phyloP scores from a whole-genome alignment of 1,140 invertebrate genomes.

The Teleopsis dalmanni region DNA sequence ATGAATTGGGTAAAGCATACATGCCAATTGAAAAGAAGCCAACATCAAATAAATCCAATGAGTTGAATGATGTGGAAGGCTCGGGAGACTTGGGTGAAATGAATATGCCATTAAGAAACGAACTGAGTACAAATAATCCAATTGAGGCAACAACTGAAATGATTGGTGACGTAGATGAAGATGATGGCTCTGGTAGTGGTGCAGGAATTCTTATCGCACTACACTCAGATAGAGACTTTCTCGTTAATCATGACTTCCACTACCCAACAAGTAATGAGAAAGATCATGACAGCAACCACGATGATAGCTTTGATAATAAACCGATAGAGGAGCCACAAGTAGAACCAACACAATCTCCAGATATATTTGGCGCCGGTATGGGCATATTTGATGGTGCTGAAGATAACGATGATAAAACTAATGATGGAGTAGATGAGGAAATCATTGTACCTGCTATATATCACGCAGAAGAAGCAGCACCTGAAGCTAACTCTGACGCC shows the following conservation, averaged over 20 bases:
- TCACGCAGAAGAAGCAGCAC: conserved; percentile 7
- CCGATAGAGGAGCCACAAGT: conserved; percentile 19
- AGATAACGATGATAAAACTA: conserved; percentile 5
- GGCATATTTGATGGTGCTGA: conserved; percentile 21
- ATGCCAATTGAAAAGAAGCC: conserved; percentile 23
- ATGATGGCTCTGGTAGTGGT: conserved; percentile 29
- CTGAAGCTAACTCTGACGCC: conserved; percentile 16
- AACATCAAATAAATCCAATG: background rate
- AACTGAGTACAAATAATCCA: conserved; percentile 6
- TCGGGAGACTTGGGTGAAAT: conserved; percentile 35
- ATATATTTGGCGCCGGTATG: conserved; percentile 14
- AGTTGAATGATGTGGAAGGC: conserved; percentile 30
- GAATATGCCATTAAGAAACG: conserved; percentile 23
- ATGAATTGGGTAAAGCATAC: conserved; percentile 37
- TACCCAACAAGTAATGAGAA: too few relatives aligned
- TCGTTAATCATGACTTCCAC: conserved; percentile 16
- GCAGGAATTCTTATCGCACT: conserved; percentile 19
- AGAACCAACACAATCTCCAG: conserved; percentile 2
- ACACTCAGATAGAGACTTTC: background rate
- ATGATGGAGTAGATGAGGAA: conserved; percentile 29
- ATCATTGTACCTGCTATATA: conserved; percentile 39
- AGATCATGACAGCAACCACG: conserved; percentile 11
- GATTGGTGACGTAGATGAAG: conserved; percentile 21
- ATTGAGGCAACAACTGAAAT: background rate
- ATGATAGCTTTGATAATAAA: conserved; percentile 21